Percentiles rank a stretch among this genome's conserved stretches.
These are phyloP conservation scores for Mizuhopecten yessoensis DNA, from an alignment of 1,140 invertebrate genomes.

Conservation along the genomic window DNA sequence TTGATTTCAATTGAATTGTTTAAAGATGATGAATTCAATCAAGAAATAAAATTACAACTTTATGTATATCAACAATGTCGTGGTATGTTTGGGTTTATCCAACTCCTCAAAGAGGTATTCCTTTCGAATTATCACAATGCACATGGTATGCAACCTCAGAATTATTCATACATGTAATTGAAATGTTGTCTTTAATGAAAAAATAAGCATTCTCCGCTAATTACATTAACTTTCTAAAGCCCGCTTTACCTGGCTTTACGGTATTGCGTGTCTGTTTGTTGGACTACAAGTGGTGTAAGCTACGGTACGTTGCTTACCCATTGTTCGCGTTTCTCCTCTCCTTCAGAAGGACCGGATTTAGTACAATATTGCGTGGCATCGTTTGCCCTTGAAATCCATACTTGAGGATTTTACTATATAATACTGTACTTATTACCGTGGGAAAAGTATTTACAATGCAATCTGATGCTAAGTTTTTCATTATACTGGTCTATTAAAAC, in stretches of 20 bases:
- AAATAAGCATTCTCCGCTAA: background rate
- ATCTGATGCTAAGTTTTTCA: background rate
- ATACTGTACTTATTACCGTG: conserved; percentile 6
- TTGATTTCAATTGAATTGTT: too few relatives aligned
- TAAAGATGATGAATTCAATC: too few relatives aligned
- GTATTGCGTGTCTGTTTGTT: background rate
- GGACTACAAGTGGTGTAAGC: background rate
- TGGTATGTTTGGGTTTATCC: background rate
- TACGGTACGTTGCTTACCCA: background rate
- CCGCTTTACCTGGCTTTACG: background rate
- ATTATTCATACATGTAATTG: background rate
- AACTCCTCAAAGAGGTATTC: background rate
- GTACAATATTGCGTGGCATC: conserved; percentile 25
- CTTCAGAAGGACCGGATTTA: background rate
- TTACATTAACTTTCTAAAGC: conserved; percentile 11
- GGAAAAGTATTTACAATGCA: background rate
- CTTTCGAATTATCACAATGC: too few relatives aligned
- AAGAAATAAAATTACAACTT: too few relatives aligned
- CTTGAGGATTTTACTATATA: conserved; percentile 21
- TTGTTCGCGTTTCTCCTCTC: background rate
- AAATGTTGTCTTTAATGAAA: background rate
- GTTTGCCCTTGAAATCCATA: conserved; percentile 16
- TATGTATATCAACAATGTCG: too few relatives aligned
- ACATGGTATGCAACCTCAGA: background rate
- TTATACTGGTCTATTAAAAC: background rate